Evolutionary conservation across 2,113 vertebrate species (phyloP).

Genomic region (Aldabrachelys gigantea): DNA sequence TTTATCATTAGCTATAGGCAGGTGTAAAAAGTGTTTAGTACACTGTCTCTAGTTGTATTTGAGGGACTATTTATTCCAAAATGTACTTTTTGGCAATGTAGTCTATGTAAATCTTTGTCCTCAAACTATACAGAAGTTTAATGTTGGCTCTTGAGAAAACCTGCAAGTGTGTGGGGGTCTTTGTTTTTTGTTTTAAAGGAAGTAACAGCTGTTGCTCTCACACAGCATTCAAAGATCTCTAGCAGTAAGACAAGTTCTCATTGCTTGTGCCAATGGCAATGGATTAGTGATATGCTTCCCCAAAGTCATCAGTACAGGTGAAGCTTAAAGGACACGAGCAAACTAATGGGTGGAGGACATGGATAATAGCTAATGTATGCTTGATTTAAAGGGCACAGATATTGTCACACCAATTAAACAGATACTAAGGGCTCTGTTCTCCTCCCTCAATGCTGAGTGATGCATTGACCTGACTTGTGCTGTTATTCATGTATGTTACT

Average conservation of each 20-base stretch:
- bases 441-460: background rate
- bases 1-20: background rate
- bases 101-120: slow-evolving; percentile 12
- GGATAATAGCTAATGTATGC: fast-evolving
- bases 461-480: background rate
- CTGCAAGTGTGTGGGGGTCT: slow-evolving; percentile 57
- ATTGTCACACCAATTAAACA: fast-evolving
- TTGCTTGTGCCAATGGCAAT: background rate
- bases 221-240: slow-evolving; percentile 44
- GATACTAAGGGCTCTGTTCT: background rate
- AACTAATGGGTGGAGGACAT: background rate
- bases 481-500: background rate
- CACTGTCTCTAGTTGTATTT: background rate
- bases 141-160: slow-evolving; percentile 45
- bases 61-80: background rate
- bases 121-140: slow-evolving; percentile 24
- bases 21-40: background rate
- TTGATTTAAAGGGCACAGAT: background rate
- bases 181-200: slow-evolving; percentile 47
- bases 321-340: background rate
- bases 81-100: background rate
- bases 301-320: background rate
- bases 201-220: slow-evolving; percentile 64
- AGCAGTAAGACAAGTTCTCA: slow-evolving; percentile 30
- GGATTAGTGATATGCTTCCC: background rate